Evolutionary conservation across 2,888 invertebrate genomes (phyloP), one percentile per base, ranked within the genome.

Genomic region (Hydrotaea cyrtoneurina): DNA sequence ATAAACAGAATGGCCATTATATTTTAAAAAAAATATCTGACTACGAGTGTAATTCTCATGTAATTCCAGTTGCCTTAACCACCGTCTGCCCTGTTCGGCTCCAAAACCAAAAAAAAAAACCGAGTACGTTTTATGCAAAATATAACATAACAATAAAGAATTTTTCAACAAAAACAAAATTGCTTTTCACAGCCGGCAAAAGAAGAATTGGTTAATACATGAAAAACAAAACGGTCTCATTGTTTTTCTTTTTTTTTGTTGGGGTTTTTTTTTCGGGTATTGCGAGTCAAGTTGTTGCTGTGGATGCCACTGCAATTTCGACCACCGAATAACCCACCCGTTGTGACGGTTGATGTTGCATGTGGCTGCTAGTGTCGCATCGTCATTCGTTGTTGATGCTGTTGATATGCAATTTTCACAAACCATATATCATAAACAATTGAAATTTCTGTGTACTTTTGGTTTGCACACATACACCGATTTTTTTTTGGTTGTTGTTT

Each of bases 391-490:
- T 13, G 55, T 55, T 55, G 19, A 21, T 19, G 21, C 10, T 55
- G 55, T 55, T 55, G 55, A 55, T 55, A 55, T 55, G 55, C 55
- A 55, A 55, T 55, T 55, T 55, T 55, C 55, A 55, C 55, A 55
- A 55, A 55, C 55, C 55, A 55, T 55, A 55, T 55, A 55, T 55
- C 55, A 55, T 55, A 55, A 55, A 55, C 55, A 55, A 55, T 55
- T 55, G 55, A 55, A 55, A 55, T 55, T 21, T 0, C 21, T 55
- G 55, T 55, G 55, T 11, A 55, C 17, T 55, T 17, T 55, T 31
- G 31, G 55, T 11, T 21, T 21, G 19, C 21, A 7, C 19, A 10
- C n/a, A n/a, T 17, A 53, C 53, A 53, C n/a, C n/a, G n/a, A n/a
- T n/a, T 55, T 1, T 21, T 21, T 21, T 21, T 19, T 55, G 31